Conservation (phyloP, 2,888 invertebrate genomes). For the Temnothorax ravouxi region DNA sequence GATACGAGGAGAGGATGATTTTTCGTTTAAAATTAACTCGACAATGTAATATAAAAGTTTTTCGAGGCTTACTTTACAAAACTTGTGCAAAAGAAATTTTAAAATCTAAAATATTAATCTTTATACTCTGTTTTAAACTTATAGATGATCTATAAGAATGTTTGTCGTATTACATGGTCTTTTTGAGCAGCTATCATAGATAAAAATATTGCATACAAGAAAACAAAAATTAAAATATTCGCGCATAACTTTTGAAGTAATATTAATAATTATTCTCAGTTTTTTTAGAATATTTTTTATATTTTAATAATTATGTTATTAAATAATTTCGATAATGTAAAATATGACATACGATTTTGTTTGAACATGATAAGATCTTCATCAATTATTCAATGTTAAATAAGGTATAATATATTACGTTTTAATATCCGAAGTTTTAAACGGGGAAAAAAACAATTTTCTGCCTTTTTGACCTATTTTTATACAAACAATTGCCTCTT, state of each 20-base stretch:
- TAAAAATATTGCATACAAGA: not conserved
- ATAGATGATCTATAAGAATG: not conserved
- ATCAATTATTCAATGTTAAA: not conserved
- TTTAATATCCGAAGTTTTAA: not conserved
- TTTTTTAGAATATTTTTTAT: not conserved
- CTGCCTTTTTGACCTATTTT: not conserved
- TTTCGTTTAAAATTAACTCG: constrained; percentile 22
- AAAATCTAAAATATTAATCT: not conserved
- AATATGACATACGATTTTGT: not conserved
- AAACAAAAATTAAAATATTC: not conserved
- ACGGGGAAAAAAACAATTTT: not conserved
- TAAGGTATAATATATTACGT: not conserved
- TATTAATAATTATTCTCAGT: not conserved
- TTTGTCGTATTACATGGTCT: not conserved
- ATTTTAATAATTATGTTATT: not conserved
- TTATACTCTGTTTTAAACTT: not conserved
- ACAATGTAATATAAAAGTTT: not conserved
- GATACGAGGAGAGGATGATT: not conserved
- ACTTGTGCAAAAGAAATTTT: not conserved
- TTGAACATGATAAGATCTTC: not conserved
- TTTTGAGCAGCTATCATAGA: not conserved
- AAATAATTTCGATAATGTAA: not conserved
- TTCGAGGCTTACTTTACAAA: not conserved
- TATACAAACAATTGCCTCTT: not conserved
- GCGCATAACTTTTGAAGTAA: not conserved